Evolutionary conservation across 2,113 vertebrate genomes (phyloP), one percentile per base, ranked within the genome.

Genomic region (Leucopsar rothschildi): DNA sequence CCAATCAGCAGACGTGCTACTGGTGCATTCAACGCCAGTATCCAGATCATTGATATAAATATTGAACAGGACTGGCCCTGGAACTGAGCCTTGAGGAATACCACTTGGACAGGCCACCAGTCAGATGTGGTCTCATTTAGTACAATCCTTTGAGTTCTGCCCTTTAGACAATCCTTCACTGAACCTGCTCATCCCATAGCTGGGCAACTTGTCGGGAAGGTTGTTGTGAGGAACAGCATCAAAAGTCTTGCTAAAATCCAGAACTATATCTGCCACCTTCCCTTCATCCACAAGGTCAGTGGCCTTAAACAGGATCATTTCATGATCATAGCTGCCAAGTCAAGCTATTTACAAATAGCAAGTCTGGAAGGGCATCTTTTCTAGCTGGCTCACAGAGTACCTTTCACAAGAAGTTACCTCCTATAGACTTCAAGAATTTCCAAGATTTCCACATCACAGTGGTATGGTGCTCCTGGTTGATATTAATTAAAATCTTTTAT

Each of bases 251-350:
- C 14, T 68, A 33, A 81, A 69, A 60, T 77, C 39, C 18, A 37
- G 47, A 70, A 39, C 33, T 69, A 4, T 29, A 33, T 56, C 10
- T 0, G 1, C 27, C 0, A 2, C 23, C 5, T 78, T 56, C 23
- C 19, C 14, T 77, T 72, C 6, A 49, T 72, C 25, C 15, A 3
- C 3, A 6, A 55, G 8, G 22, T 40, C 9, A 14, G 11, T 50
- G 35, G 59, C 31, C 14, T 69, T 57, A 45, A 88, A 25, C 24
- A 57, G 33, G 37, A 35, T 61, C 19, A 14, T 68, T 84, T 53
- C 8, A 11, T 60, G 53, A 25, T 81, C 17, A 24, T 25, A 55
- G 16, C 50, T 45, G 44, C 33, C 25, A 45, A 33, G 59, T 55
- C 9, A 45, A 52, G 50, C 50, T 81, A 8, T 27, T 83, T 20